Base-by-base conservation (phyloP, 2,113 vertebrate species). In the Solea solea region DNA sequence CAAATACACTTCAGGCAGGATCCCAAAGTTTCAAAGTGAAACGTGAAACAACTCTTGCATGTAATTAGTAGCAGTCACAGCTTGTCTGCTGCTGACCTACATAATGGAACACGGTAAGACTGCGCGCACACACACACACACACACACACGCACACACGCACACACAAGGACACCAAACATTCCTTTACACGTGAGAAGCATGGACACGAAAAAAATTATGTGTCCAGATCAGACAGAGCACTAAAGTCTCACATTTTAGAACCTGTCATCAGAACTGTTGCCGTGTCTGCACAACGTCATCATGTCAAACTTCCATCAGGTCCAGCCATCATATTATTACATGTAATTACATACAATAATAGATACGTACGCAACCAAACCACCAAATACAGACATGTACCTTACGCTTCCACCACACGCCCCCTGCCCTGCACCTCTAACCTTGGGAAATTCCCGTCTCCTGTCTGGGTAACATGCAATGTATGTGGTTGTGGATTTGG, bases 1-100 rank as follows among this genome's bases (percentile, higher is more conserved):
- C 16, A n/a, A 7, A n/a, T 53, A 56, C 78, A 59, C 82, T 82
- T 70, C 53, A 53, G 59, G 52, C 78, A 48, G 62, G 70, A 34
- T 64, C 64, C 67, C 61, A 55, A 5, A 60, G 83, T 74, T 80
- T 69, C 25, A 65, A 44, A 72, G 11, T 6, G 57, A 69, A 75
- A 71, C 56, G 9, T n/a, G 57, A 72, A 72, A 67, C 63, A 12
- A 63, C 64, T 66, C 69, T 74, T 14, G 2, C 52, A 14, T 80
- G 69, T 78, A 81, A 80, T 88, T 76, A 82, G 78, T 5, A 11
- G 69, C 39, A 61, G 67, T 78, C 21, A 41, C 69, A 83, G 80
- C 78, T 80, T 69, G 78, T 69, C 52, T 27, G 67, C 34, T 44
- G 68, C 45, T 89, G 88, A 90, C 91, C 90, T 89, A 87, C 81